A percentile compares a stretch with the other conserved stretches of the same genome.
Evolutionary conservation across 2,797 vertebrate genomes (phyloP).

Genomic region (Enteromius unitaeniatus): DNA sequence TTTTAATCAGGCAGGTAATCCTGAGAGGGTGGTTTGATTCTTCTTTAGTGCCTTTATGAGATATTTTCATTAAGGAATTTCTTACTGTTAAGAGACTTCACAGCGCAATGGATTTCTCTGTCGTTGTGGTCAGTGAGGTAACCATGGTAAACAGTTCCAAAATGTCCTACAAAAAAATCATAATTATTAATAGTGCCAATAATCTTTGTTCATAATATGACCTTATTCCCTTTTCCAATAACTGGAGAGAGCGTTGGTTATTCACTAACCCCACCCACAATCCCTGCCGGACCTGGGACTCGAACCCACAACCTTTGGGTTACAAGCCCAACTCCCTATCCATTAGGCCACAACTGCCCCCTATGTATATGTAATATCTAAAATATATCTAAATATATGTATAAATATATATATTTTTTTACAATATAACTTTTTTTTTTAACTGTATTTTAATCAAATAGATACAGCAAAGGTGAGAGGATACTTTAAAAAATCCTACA

Average conservation of each 20-base stretch:
- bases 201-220: neutral
- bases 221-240: neutral
- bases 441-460: neutral
- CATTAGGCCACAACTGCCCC: too few relatives aligned
- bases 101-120: constrained; percentile 88
- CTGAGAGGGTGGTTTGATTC: neutral
- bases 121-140: constrained; percentile 85
- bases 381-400: too few relatives aligned
- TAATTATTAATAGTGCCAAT: neutral
- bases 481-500: neutral
- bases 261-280: too few relatives aligned
- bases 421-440: neutral
- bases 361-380: too few relatives aligned
- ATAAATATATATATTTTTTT: neutral
- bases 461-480: too few relatives aligned
- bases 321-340: too few relatives aligned
- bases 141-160: constrained; percentile 95
- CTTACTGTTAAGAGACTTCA: constrained; percentile 96
- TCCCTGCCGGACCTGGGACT: too few relatives aligned
- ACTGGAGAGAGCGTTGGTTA: too few relatives aligned
- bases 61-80: constrained; percentile 37
- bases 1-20: neutral
- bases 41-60: constrained; percentile 1
- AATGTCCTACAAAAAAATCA: constrained; percentile 82
- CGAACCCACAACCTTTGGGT: too few relatives aligned